Evolutionary conservation across 2,113 vertebrate species (phyloP).

Genomic region (Myotis brandtii): DNA sequence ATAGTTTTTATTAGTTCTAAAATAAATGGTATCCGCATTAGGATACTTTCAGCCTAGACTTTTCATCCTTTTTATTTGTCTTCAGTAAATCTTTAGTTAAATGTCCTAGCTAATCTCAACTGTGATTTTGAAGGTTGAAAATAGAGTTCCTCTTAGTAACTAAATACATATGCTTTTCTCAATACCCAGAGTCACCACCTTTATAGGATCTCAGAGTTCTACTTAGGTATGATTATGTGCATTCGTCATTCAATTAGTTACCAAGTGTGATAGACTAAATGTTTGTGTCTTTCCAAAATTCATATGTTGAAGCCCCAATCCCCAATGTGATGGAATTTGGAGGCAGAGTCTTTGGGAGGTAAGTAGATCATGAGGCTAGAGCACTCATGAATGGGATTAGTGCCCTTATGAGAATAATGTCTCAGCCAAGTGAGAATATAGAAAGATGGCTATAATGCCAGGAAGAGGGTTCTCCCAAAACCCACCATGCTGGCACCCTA

Average conservation of each 20-base stretch:
- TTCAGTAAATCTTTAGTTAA: neutral
- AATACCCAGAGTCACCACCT: neutral
- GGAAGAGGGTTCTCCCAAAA: neutral
- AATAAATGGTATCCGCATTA: conserved; percentile 24
- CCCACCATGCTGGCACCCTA: neutral
- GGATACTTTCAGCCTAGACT: neutral
- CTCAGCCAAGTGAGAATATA: neutral
- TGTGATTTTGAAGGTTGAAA: neutral
- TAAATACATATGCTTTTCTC: neutral
- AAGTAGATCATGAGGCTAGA: neutral
- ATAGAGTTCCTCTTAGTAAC: neutral
- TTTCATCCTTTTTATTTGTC: neutral
- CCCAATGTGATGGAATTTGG: neutral
- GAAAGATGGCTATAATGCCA: neutral
- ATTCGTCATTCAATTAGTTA: neutral
- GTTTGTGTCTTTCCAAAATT: neutral
- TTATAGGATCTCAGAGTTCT: neutral
- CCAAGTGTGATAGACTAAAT: neutral
- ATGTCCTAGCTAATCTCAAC: neutral
- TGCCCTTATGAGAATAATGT: neutral
- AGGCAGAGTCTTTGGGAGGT: neutral
- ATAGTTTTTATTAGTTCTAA: conserved; percentile 47
- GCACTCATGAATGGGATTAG: neutral
- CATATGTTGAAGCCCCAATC: neutral
- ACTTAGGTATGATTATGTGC: neutral